Conservation (phyloP, 2,797 vertebrate species). For the Gambelia wislizenii region DNA sequence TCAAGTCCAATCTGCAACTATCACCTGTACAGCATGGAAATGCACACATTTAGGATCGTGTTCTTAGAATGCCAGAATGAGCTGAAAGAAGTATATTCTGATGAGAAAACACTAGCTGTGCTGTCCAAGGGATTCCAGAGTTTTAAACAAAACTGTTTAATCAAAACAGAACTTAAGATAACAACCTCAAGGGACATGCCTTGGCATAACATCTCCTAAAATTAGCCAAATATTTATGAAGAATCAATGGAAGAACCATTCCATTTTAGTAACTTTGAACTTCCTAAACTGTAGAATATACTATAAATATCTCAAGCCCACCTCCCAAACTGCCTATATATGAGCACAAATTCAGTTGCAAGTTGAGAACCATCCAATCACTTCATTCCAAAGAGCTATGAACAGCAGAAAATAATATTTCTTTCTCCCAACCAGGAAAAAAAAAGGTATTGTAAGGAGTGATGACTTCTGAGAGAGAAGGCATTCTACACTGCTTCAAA, state of each 20-base stretch:
- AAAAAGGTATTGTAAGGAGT: neutral
- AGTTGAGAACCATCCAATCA: conserved; percentile 23
- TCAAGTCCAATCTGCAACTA: neutral
- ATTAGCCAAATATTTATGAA: conserved; percentile 61
- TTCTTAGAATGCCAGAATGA: conserved; percentile 27
- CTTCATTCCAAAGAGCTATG: conserved; percentile 18
- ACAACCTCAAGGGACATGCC: conserved; percentile 43
- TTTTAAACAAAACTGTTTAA: conserved; percentile 55
- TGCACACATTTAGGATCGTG: neutral
- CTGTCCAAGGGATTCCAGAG: conserved; percentile 45
- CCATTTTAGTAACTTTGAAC: conserved; percentile 58
- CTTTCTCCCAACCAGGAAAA: neutral
- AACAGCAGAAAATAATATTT: neutral
- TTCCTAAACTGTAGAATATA: conserved; percentile 46
- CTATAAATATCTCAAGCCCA: conserved; percentile 22
- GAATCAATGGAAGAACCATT: conserved; percentile 3
- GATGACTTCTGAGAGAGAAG: conserved; percentile 12
- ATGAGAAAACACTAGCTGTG: conserved; percentile 21
- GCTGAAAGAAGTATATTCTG: conserved; percentile 26
- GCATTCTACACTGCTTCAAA: neutral
- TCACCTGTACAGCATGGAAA: neutral
- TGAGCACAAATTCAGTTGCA: conserved; percentile 26
- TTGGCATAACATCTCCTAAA: conserved; percentile 46
- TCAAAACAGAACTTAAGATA: conserved; percentile 63
- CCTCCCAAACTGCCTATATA: conserved; percentile 15